Percentiles rank a stretch among this genome's conserved stretches.
phyloP scores from a whole-genome alignment of 2,888 invertebrate species.

The Aspidiotus rigidus region DNA sequence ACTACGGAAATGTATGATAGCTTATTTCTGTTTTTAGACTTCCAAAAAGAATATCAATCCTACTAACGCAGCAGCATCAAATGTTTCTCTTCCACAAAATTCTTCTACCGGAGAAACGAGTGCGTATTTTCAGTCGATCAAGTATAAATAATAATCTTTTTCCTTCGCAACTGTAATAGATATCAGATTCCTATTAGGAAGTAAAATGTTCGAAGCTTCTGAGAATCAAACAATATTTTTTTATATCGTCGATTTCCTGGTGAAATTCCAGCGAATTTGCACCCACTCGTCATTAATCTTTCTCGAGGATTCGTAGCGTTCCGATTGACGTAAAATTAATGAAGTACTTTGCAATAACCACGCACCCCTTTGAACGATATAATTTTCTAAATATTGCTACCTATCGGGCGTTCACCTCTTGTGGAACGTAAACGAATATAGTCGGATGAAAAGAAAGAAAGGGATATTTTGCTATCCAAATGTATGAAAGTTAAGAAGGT shows the following conservation, averaged over 20 bases:
- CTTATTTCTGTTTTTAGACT: too few relatives aligned
- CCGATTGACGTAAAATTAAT: slow-evolving; percentile 22
- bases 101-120: too few relatives aligned
- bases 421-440: neutral
- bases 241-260: neutral
- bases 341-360: slow-evolving; percentile 9
- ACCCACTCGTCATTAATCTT: slow-evolving; percentile 25
- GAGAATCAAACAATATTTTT: neutral
- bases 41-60: too few relatives aligned
- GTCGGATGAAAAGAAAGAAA: slow-evolving; percentile 7
- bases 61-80: too few relatives aligned
- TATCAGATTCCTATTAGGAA: too few relatives aligned
- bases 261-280: neutral
- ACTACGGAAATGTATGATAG: too few relatives aligned
- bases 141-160: too few relatives aligned
- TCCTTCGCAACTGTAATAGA: too few relatives aligned
- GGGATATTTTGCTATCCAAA: slow-evolving; percentile 10
- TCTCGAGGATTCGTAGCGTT: neutral
- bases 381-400: slow-evolving; percentile 17
- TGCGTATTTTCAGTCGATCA: too few relatives aligned
- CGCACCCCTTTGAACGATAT: slow-evolving; percentile 9
- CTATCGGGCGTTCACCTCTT: slow-evolving; percentile 28
- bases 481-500: slow-evolving; percentile 16
- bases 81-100: too few relatives aligned
- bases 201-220: neutral